A percentile compares a stretch with the other conserved stretches of the same genome.
Conservation (phyloP, 2,113 vertebrate genomes). For the Pelvicachromis taeniatus region DNA sequence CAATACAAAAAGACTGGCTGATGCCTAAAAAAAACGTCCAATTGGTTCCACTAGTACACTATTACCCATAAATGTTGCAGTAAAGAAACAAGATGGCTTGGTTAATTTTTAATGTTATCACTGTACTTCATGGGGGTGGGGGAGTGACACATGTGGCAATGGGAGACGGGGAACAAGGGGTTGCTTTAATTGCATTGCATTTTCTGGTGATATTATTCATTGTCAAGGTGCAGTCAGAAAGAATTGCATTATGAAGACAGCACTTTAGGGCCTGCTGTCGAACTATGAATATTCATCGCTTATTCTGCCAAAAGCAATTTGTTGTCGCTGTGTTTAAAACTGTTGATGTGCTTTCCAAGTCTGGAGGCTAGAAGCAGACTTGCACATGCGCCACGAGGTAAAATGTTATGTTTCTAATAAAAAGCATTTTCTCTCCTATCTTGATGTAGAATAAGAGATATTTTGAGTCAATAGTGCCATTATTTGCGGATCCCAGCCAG, state of each 20-base stretch:
- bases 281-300: slow-evolving; percentile 61
- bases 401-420: slow-evolving; percentile 6
- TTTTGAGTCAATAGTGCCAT: not conserved
- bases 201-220: slow-evolving; percentile 65
- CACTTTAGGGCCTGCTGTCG: slow-evolving; percentile 53
- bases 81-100: slow-evolving; percentile 49
- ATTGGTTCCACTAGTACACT: slow-evolving; percentile 9
- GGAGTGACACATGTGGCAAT: slow-evolving; percentile 30
- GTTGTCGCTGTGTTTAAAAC: slow-evolving; percentile 43
- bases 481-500: not conserved
- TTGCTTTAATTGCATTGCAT: slow-evolving; percentile 61
- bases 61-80: slow-evolving; percentile 48
- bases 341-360: slow-evolving; percentile 37
- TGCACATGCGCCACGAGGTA: not conserved
- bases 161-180: slow-evolving; percentile 28
- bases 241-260: slow-evolving; percentile 62
- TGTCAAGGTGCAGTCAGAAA: slow-evolving; percentile 62
- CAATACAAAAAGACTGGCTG: not conserved
- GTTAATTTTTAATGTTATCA: slow-evolving; percentile 58
- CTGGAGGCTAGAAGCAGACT: slow-evolving; percentile 13
- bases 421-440: not conserved
- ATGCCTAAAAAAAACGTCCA: not conserved
- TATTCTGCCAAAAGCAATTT: slow-evolving; percentile 51
- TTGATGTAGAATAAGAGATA: not conserved
- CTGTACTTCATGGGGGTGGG: slow-evolving; percentile 26